These are phyloP conservation scores for Alligator mississippiensis DNA, from an alignment of 2,113 vertebrate genomes.

Conservation along the genomic window DNA sequence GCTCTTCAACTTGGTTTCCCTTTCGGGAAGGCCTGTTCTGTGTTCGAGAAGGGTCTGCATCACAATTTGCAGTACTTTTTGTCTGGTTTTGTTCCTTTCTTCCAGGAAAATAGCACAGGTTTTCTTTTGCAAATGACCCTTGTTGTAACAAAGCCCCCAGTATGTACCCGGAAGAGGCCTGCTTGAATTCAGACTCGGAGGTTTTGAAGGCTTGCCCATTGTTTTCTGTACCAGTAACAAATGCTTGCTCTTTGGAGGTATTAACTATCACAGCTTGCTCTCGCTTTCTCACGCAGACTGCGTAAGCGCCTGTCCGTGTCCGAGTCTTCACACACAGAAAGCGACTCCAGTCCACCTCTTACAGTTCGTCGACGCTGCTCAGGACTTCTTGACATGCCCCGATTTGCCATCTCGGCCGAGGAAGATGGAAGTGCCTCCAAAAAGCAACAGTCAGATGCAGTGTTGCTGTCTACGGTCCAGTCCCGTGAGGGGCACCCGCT, in stretches of 20 bases:
- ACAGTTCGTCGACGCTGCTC: constrained; percentile 92
- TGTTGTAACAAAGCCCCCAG: background rate
- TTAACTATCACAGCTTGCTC: background rate
- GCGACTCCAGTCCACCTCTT: constrained; percentile 94
- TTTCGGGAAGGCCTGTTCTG: background rate
- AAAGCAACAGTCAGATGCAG: constrained; percentile 72
- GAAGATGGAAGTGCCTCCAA: constrained; percentile 80
- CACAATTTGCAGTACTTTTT: background rate
- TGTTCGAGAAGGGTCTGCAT: background rate
- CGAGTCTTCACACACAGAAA: constrained; percentile 97
- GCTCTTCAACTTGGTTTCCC: background rate
- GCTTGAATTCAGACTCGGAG: background rate
- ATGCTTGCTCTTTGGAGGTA: background rate
- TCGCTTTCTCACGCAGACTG: constrained; percentile 75
- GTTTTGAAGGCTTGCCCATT: background rate
- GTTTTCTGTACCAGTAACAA: background rate
- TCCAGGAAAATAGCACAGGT: background rate
- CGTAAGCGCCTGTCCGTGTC: constrained; percentile 94
- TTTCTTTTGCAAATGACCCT: too few species aligned
- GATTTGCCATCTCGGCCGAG: constrained; percentile 89
- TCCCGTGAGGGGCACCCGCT: constrained; percentile 82
- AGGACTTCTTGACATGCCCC: constrained; percentile 90
- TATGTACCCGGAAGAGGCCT: fast-evolving
- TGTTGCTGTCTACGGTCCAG: constrained; percentile 70
- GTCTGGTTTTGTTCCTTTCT: background rate